Conservation (phyloP, 2,113 vertebrate species). For the Micronycteris hirsuta region DNA sequence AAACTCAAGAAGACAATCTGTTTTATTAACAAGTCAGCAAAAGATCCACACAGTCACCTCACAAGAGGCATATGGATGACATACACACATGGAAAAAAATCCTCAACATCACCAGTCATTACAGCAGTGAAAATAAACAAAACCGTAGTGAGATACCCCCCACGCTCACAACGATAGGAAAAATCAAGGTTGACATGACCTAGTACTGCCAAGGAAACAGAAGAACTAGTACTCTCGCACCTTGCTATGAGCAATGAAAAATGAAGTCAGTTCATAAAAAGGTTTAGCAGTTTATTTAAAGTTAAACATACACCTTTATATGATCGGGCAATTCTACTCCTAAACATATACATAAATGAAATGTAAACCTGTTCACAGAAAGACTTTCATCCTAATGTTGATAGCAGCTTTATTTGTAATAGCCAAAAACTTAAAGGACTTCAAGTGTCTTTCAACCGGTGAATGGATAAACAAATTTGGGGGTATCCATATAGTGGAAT, state of each 20-base stretch:
- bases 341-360: slow-evolving; percentile 16
- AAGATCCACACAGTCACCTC: background rate
- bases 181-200: background rate
- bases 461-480: background rate
- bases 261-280: background rate
- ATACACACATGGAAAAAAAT: background rate
- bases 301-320: background rate
- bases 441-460: background rate
- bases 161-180: background rate
- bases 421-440: background rate
- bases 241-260: background rate
- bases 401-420: background rate
- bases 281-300: background rate
- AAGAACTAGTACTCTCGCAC: background rate
- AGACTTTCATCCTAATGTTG: background rate
- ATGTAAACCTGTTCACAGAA: background rate
- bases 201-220: background rate
- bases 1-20: background rate
- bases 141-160: background rate
- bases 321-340: background rate
- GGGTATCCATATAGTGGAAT: background rate
- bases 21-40: background rate
- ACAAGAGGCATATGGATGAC: background rate
- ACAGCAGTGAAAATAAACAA: background rate
- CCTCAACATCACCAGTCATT: background rate